phyloP scores from a whole-genome alignment of 2,113 vertebrate species.

The Zapus hudsonius region DNA sequence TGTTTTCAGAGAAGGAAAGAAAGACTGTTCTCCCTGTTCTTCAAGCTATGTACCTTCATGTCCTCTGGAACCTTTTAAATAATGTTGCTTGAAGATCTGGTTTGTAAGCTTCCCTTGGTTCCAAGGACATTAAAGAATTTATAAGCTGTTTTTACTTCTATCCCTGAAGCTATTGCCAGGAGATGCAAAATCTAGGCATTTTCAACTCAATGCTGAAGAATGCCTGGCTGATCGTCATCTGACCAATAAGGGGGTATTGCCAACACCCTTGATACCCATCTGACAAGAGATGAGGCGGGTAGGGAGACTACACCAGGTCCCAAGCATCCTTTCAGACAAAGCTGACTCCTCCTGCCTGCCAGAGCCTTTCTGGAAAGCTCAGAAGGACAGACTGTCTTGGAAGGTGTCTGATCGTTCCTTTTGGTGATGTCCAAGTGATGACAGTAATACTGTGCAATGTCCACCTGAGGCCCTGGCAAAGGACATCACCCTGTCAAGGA shows the following conservation, averaged over 20 bases:
- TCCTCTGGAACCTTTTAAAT: conserved; percentile 78
- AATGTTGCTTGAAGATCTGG: conserved; percentile 73
- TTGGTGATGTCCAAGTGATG: conserved; percentile 19
- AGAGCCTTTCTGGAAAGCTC: conserved; percentile 61
- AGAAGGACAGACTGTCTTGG: conserved; percentile 63
- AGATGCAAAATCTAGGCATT: conserved; percentile 79
- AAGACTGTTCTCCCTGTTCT: conserved; percentile 65
- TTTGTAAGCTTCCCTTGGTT: conserved; percentile 72
- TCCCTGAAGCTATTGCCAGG: conserved; percentile 70
- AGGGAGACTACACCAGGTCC: not conserved
- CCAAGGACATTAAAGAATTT: conserved; percentile 82
- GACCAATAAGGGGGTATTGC: conserved; percentile 67
- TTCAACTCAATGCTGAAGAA: conserved; percentile 80
- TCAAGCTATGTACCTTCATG: conserved; percentile 70
- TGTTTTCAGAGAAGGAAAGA: conserved; percentile 49
- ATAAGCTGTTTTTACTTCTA: conserved; percentile 81
- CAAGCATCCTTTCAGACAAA: conserved; percentile 4
- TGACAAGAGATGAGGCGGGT: conserved; percentile 2
- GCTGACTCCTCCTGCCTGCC: conserved; percentile 11
- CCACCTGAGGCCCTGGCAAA: not conserved
- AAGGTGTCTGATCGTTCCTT: conserved; percentile 64
- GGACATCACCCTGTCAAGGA: conserved; percentile 10
- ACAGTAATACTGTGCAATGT: conserved; percentile 7
- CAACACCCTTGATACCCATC: conserved; percentile 58
- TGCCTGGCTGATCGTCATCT: conserved; percentile 70